Base-by-base conservation (phyloP, 2,113 vertebrate species). In the Strix aluco region DNA sequence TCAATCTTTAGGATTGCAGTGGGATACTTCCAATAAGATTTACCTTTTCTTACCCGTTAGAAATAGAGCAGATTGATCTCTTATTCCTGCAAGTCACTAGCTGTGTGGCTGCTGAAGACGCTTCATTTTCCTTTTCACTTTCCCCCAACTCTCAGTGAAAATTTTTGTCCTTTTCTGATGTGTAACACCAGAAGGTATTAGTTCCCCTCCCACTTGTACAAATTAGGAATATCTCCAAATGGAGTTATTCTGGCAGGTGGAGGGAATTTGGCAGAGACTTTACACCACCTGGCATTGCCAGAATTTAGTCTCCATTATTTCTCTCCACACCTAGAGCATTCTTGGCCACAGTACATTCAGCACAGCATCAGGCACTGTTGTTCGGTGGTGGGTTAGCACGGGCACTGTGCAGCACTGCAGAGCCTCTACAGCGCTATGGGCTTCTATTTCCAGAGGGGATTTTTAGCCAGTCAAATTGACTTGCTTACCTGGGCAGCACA, bases 341-440 rank as follows among this genome's bases (percentile, higher is more conserved):
- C 59, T 46, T 5, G 4, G 77, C 10, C 25, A 4, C 25, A 5
- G 57, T 4, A 23, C 8, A 0, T 27, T 20, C 23, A 30, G 65
- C 1, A 1, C 18, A 38, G 34, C 21, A 36, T 21, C 16, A 8
- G 51, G 67, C 16, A 6, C 27, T 0, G 1, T 5, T 0, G 1
- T 30, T 59, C 2, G 2, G 62, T 2, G 17, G 26, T 38, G 88
- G 52, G 49, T 47, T 34, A 52, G 66, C 47, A 14, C 6, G 3
- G 47, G 46, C 42, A 34, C 66, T 63, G 21, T 2, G 57, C 40
- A 22, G 59, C 32, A 2, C 72, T 2, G 23, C 1, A 1, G 10
- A 54, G 30, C 30, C 61, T 42, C 94, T 20, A 3, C 27, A 6
- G 30, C 13, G 3, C 63, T 3, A 1, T 2, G 74, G 73, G 34